Evolutionary conservation across 2,113 vertebrate genomes (phyloP), one percentile per base, ranked within the genome.

Genomic region (Sterrhoptilus dennistouni): DNA sequence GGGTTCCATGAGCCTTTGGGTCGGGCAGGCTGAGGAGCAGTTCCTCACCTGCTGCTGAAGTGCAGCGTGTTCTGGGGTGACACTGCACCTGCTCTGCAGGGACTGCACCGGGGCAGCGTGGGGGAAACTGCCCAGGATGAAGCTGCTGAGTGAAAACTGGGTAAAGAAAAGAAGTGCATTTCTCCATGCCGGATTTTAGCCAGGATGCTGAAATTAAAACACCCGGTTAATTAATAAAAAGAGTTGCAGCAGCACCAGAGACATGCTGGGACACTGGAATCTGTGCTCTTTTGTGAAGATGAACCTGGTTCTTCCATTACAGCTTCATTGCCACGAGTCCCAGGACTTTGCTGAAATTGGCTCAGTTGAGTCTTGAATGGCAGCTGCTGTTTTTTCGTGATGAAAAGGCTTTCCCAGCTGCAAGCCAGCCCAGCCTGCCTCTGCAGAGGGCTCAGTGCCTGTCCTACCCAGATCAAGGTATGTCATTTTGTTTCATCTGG

Each of bases 391-490:
- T 92, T 83, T 14, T 12, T 82, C 44, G 56, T 70, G 49, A 56
- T 44, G 64, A 50, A 56, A 90, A 70, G 64, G 0, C 56, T 77
- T 24, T 44, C 49, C 35, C 50, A 90, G 56, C 49, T 63, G 31
- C 64, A 25, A n/a, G 54, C 28, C 76, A 83, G 15, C 56, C 59
- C 82, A 76, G 15, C 35, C 50, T 90, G 68, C 35, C 49, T 68
- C 61, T 60, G 2, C 56, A 81, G 56, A 0, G 0, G 14, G 42
- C 28, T 59, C 52, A 8, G 17, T 0, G 0, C 44, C n/a, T 56
- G 1, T 44, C 57, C 65, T 59, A 57, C 36, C 52, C 29, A 7
- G 28, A 72, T 35, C 57, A 61, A 94, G 94, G 92, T 90, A 89
- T 6, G 85, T 81, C 6, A 7, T 49, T 33, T 1, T 19, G 14